Base-by-base conservation (phyloP, 2,113 vertebrate species). In the Fregata magnificens region DNA sequence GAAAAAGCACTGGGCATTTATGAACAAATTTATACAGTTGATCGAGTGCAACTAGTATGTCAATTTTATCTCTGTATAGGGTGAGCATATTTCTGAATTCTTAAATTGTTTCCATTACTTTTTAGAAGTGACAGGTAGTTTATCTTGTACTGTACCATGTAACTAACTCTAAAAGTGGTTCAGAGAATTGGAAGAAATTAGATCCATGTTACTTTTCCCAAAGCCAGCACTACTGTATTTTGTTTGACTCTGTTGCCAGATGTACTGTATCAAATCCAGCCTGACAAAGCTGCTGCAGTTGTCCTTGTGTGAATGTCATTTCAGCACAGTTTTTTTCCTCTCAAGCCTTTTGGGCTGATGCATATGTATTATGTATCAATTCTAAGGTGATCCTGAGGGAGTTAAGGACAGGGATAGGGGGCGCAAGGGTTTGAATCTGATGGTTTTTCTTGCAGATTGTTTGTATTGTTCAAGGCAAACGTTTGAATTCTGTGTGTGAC, bases 301-400 rank as follows among this genome's bases (percentile, higher is more conserved):
- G 95, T 94, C 96, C 95, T 97, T 96, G 89, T 82, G 67, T 86
- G 91, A 96, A 96, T 95, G 95, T 96, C 97, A 93, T 89, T 91
- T 52, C 59, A 85, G 86, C 84, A 49, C 25, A 55, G 73, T 77
- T 45, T 63, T 56, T 61, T 72, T 36, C 50, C 65, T 91, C 56
- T 79, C 63, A 32, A 63, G 47, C 74, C 32, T 86, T 95, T 93
- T 77, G 88, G 72, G 44, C 86, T 93, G 83, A 92, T 86, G 85
- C 76, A 40, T 89, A 95, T 96, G 85, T 87, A 96, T 97, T 89
- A 92, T 91, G 79, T 92, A 93, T 96, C 83, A 91, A 65, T 50
- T 83, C 52, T n/a, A n/a, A 94, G 81, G 49, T 89, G 87, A 92
- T 93, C 81, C 73, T 32, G 26, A 66, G 93, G 63, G 86, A 93